phyloP scores from a whole-genome alignment of 2,888 invertebrate species.

The Sclerodermus sp. region DNA sequence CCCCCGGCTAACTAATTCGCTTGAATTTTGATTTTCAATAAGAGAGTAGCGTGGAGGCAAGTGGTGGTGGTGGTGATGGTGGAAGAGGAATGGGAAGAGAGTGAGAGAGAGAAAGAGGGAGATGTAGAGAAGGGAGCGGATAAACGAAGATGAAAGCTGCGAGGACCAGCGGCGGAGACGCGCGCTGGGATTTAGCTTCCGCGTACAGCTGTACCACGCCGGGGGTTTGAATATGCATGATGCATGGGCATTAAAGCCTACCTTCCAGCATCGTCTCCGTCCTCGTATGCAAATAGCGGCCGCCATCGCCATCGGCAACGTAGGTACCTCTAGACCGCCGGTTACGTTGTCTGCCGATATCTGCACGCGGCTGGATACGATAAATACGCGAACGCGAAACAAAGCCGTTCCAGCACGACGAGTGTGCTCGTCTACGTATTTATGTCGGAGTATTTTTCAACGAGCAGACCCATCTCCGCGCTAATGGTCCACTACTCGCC shows the following conservation, averaged over 20 bases:
- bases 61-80: constrained; percentile 6
- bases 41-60: constrained; percentile 31
- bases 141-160: no score
- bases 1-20: constrained; percentile 40
- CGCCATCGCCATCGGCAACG: constrained; percentile 23
- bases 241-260: constrained; percentile 56
- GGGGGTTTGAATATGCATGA: constrained; percentile 57
- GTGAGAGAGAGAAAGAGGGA: constrained; percentile 9
- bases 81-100: constrained; percentile 9
- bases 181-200: constrained; percentile 54
- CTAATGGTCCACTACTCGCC: no score
- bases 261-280: constrained; percentile 28
- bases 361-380: not conserved
- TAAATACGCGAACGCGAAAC: not conserved
- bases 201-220: constrained; percentile 52
- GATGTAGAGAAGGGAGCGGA: constrained; percentile 11
- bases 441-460: no score
- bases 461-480: no score
- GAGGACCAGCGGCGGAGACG: constrained; percentile 26
- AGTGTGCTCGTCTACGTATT: no score
- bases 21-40: constrained; percentile 57
- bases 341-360: constrained; percentile 3
- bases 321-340: not conserved
- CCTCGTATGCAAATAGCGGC: constrained; percentile 54
- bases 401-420: no score